Evolutionary conservation across 2,113 vertebrate genomes (phyloP), one percentile per base, ranked within the genome.

Genomic region (Campylorhamphus procurvoides): DNA sequence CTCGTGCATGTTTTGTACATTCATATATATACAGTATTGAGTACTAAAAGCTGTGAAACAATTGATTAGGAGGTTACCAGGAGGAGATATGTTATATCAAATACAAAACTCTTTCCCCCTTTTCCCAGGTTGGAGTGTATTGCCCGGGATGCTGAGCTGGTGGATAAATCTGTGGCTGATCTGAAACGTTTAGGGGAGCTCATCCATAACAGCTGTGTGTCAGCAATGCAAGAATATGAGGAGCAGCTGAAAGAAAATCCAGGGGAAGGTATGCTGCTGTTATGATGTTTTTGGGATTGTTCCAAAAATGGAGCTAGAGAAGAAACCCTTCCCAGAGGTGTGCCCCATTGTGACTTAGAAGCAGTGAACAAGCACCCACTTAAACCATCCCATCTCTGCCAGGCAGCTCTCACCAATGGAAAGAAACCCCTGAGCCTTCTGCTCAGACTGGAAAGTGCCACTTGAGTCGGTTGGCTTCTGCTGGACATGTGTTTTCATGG

Each of bases 121-220:
- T 47, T 83, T 64, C 37, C 29, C 96, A 99, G 99, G 95, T 86
- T 99, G 93, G 99, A 99, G 92, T 99, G 98, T 77, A 99, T 99
- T 55, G 99, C 99, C 13, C 98, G 99, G 17, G 99, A 99, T 97
- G 99, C 99, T 6, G 99, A 99, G 96, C 98, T 99, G 94, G 99
- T 99, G n/a, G 99, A 99, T 88, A 99, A 99, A 85, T 99, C 99
- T 2, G 98, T 99, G 23, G 99, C 99, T 22, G 99, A 99, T 92
- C 97, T 99, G 87, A 99, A 99, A 96, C 98, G 99, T 18, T 97
- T 99, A 9, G 99, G 99, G 4, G 99, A 99, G 22, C 98, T 99
- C 92, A 98, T 99, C 77, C 99, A 99, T 91, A 98, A 97, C 28
- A 99, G 98, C 88, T 99, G 99, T 88, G 98, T 99, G 78, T 97